Conservation (phyloP, 2,113 vertebrate genomes). For the Brachypteracias leptosomus region DNA sequence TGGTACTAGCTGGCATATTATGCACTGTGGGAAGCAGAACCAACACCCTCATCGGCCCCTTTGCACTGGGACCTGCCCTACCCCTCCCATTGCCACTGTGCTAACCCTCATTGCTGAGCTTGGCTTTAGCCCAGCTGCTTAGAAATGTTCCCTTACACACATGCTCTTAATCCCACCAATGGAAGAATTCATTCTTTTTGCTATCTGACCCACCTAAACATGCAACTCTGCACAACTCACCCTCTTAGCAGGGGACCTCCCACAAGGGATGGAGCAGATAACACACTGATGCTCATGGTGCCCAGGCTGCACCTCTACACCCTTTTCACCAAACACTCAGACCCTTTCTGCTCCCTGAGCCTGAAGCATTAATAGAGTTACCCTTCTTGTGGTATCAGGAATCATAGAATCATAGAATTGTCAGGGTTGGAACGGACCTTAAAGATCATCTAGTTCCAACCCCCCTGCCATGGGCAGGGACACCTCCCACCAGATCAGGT, state of each 20-base stretch:
- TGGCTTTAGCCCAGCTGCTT: background rate
- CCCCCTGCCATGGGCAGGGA: too few relatives aligned
- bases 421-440: too few relatives aligned
- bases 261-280: background rate
- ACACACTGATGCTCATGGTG: fast-evolving
- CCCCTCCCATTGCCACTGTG: background rate
- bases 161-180: background rate
- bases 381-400: background rate
- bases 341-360: background rate
- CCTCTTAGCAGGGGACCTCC: fast-evolving
- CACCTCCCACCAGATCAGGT: too few relatives aligned
- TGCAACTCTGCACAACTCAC: fast-evolving
- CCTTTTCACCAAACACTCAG: background rate
- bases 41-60: background rate
- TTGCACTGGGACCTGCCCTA: background rate
- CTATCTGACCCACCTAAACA: background rate
- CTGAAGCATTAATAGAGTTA: background rate
- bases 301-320: background rate
- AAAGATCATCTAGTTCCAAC: too few relatives aligned
- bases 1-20: background rate
- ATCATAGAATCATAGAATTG: too few relatives aligned
- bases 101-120: background rate
- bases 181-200: background rate
- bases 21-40: background rate
- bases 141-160: background rate